Conservation (phyloP, 2,888 invertebrate species). For the Elaeidobius kamerunicus region DNA sequence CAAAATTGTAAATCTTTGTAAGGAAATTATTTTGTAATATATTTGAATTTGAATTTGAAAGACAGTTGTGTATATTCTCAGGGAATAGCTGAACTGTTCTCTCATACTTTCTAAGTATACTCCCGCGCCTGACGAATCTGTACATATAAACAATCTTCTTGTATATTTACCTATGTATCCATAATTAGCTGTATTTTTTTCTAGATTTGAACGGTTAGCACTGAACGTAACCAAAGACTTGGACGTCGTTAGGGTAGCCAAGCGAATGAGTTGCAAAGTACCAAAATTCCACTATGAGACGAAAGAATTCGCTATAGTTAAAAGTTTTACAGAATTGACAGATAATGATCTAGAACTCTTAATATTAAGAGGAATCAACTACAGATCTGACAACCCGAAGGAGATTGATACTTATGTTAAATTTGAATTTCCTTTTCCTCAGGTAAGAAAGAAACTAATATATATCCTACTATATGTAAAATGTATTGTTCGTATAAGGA, state of each 20-base stretch:
- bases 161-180: too few species aligned
- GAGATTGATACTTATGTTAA: slow-evolving; percentile 92
- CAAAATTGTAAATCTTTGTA: too few species aligned
- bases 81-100: too few species aligned
- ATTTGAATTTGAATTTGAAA: too few species aligned
- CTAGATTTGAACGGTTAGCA: slow-evolving; percentile 77
- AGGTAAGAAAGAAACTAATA: too few species aligned
- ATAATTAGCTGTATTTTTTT: slow-evolving; percentile 7
- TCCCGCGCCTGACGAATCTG: too few species aligned
- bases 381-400: slow-evolving; percentile 76
- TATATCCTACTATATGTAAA: too few species aligned
- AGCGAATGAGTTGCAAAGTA: slow-evolving; percentile 57
- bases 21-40: too few species aligned
- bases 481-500: too few species aligned
- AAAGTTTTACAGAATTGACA: slow-evolving; percentile 90
- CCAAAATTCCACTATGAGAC: slow-evolving; percentile 94
- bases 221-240: slow-evolving; percentile 83
- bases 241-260: slow-evolving; percentile 75
- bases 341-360: slow-evolving; percentile 88
- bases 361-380: slow-evolving; percentile 83
- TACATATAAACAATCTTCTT: too few species aligned
- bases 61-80: too few species aligned
- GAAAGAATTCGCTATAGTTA: slow-evolving; percentile 84
- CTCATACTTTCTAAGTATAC: too few species aligned
- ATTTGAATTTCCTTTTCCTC: slow-evolving; percentile 89